Base-by-base conservation (phyloP, 2,888 invertebrate species). In the Platycheirus rosarum region DNA sequence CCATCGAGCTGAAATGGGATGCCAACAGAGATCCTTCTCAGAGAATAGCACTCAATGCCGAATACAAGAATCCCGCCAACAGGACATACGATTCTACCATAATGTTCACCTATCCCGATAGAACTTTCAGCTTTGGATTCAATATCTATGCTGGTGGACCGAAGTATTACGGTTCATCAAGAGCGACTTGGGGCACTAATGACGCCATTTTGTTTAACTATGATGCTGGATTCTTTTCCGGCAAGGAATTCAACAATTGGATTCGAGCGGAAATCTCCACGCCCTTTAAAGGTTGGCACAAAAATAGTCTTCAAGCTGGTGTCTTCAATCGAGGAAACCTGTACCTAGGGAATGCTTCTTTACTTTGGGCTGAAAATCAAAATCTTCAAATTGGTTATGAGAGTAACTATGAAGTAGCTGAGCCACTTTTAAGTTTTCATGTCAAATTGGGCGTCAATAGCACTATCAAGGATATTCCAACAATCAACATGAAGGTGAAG, bases 11-110 rank as follows among this genome's bases (percentile, higher is more conserved):
- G 14, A 95, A 95, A 88, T 97, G 96, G 96, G 96, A 97, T 87
- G 96, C 95, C 0, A 96, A 96, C 89, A 92, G 96, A 6, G 95
- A 96, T 91, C 96, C 96, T 0, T 93, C 94, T 51, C 93, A 95
- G 88, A 85, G 89, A 20, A 63, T 91, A 9, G 90, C 88, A 0
- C 57, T 91, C 0, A 92, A 93, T 66, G 90, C 94, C 0, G 93
- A 94, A 78, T 92, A 94, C 57, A 92, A 93, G 84, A 93, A 92
- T 86, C 92, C 93, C 69, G 92, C 92, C 0, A 89, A 91, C 0
- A 93, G 93, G 88, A 93, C 94, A 84, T 93, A 94, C 85, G 93
- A 92, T 46, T 94, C 93, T 0, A 92, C 93, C 37, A 88, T 94
- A 18, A 92, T 93, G 40, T 85, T 96, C 11, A 94, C 94, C 71